These are phyloP conservation scores for Probaryconus sp. DNA, from an alignment of 1,140 invertebrate genomes.

Conservation along the genomic window DNA sequence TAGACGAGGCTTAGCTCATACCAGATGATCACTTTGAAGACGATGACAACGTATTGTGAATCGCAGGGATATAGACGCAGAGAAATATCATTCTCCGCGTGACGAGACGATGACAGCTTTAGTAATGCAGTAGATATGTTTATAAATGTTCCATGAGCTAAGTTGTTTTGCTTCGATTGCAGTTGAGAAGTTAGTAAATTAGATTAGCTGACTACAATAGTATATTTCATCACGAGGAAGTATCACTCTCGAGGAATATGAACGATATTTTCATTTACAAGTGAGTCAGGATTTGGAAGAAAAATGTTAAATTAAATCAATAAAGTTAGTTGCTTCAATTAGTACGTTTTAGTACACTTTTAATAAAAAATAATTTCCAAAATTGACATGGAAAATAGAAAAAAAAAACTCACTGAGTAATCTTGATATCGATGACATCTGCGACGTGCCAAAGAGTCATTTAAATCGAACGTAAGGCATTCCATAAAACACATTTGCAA, in stretches of 20 bases:
- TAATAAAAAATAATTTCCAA: too few relatives aligned
- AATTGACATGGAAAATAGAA: neutral
- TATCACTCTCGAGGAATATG: too few relatives aligned
- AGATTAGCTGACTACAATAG: too few relatives aligned
- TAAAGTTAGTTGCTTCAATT: too few relatives aligned
- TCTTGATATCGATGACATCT: constrained; percentile 57
- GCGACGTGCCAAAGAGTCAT: constrained; percentile 53
- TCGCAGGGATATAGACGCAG: constrained; percentile 19
- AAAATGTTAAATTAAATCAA: too few relatives aligned
- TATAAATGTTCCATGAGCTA: too few relatives aligned
- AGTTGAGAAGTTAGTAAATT: too few relatives aligned
- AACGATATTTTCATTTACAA: too few relatives aligned
- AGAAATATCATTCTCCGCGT: constrained; percentile 25
- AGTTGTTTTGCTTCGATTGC: too few relatives aligned
- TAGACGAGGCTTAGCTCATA: constrained; percentile 53
- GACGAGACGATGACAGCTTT: constrained; percentile 33
- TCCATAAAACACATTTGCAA: constrained; percentile 58
- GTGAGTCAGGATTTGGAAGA: too few relatives aligned
- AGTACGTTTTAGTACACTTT: too few relatives aligned
- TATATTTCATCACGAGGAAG: too few relatives aligned
- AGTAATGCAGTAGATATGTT: constrained; percentile 12
- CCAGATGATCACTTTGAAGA: constrained; percentile 53
- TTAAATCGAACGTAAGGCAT: constrained; percentile 60
- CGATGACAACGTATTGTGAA: constrained; percentile 53
- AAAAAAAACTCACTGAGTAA: constrained; percentile 49